A percentile compares a stretch with the other conserved stretches of the same genome.
Conservation (phyloP, 2,888 invertebrate species). For the Heliconius ethilla region DNA sequence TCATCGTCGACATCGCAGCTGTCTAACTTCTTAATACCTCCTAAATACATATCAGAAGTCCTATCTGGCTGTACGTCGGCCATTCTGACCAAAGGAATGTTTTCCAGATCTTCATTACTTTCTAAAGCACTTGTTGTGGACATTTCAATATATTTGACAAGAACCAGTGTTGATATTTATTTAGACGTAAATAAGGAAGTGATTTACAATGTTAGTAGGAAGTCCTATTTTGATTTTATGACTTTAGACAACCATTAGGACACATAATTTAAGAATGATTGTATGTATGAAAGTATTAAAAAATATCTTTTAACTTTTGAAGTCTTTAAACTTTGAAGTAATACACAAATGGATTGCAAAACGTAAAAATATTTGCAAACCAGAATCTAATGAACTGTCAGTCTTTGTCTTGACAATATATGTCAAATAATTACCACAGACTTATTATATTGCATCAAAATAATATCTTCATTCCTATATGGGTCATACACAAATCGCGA, state of each 20-base stretch:
- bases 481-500: too few species aligned
- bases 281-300: not conserved
- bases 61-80: constrained; percentile 70
- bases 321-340: too few species aligned
- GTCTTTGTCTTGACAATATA: constrained; percentile 5
- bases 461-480: not conserved
- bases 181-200: constrained; percentile 33
- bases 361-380: constrained; percentile 13
- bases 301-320: not conserved
- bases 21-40: constrained; percentile 47
- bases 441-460: not conserved
- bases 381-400: not conserved
- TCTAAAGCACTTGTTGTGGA: constrained; percentile 61
- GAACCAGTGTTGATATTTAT: constrained; percentile 36
- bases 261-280: not conserved
- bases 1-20: constrained; percentile 53
- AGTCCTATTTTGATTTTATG: not conserved
- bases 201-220: constrained; percentile 10
- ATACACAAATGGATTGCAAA: constrained; percentile 7
- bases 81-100: constrained; percentile 71
- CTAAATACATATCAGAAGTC: constrained; percentile 49
- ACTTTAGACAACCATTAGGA: not conserved
- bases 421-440: constrained; percentile 9
- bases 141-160: constrained; percentile 52
- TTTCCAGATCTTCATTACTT: constrained; percentile 64